phyloP scores from a whole-genome alignment of 2,113 vertebrate species.

The Odontesthes bonariensis region DNA sequence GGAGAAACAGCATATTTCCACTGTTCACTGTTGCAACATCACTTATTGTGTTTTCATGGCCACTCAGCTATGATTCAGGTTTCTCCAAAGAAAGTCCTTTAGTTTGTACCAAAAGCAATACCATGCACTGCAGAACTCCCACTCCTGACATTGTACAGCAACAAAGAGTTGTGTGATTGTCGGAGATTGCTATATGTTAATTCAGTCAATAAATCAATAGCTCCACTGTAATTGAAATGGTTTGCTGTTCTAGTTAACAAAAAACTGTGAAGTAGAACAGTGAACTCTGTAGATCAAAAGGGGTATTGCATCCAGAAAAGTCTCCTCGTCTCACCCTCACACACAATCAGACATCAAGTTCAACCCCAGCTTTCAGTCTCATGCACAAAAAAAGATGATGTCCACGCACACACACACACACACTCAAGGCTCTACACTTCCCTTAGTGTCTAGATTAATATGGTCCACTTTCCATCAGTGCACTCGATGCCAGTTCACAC shows the following conservation, averaged over 20 bases:
- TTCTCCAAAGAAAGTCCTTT: conserved; percentile 47
- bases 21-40: conserved; percentile 18
- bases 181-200: conserved; percentile 79
- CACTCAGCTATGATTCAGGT: conserved; percentile 12
- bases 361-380: neutral
- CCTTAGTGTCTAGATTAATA: conserved; percentile 81
- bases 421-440: conserved; percentile 8
- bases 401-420: neutral
- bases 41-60: conserved; percentile 61
- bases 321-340: conserved; percentile 11
- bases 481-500: conserved; percentile 75
- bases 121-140: conserved; percentile 27
- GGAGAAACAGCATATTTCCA: conserved; percentile 33
- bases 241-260: conserved; percentile 37
- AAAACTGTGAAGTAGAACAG: conserved; percentile 71
- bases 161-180: conserved; percentile 69
- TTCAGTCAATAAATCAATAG: conserved; percentile 80
- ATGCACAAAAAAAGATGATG: neutral
- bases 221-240: conserved; percentile 74
- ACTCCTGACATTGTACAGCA: conserved; percentile 47
- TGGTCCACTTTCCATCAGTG: conserved; percentile 78
- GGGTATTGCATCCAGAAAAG: conserved; percentile 52
- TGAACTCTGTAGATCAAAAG: conserved; percentile 75
- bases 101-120: conserved; percentile 40
- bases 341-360: neutral